Evolutionary conservation across 2,113 vertebrate genomes (phyloP), one percentile per base, ranked within the genome.

Genomic region (Antidorcas marsupialis): DNA sequence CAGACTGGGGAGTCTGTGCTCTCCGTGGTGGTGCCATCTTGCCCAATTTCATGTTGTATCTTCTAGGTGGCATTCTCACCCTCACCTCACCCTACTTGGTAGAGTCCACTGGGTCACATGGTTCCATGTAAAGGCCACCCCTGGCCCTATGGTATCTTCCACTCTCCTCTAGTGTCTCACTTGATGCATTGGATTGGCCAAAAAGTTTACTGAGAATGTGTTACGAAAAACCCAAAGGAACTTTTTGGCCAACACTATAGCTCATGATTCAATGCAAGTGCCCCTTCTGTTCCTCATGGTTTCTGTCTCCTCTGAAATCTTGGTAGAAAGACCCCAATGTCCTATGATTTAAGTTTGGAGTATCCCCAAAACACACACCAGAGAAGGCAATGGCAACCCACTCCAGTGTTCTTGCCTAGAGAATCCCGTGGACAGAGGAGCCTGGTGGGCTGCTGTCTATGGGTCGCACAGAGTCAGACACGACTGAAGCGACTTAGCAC

Each of bases 1-100:
- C 4, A 16, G 36, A 62, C 5, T 30, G 36, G 25, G 16, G 78
- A 23, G 25, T 23, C 50, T 6, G 21, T 11, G 5, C 8, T 82
- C 25, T 88, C 71, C 1, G 0, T 2, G 33, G 30, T 4, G 45
- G 12, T 43, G 9, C 28, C 15, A 3, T 47, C 39, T 36, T 4
- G 6, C 3, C 36, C 27, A 21, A 17, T 17, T 33, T 45, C 50
- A 27, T 2, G 15, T 9, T 64, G 28, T n/a, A 13, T 55, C 64
- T 84, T 84, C 47, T 19, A 10, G 45, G n/a, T 74, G 36, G 39
- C 27, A 36, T 59, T 19, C 21, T 60, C 33, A 39, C 30, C 45
- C 47, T 57, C 28, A 10, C 33, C 28, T 52, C n/a, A n/a, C 23
- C 86, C 90, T 39, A 39, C 30, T 81, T 64, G 47, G 53, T n/a